phyloP scores from a whole-genome alignment of 1,140 invertebrate species.

The Orussus abietinus region DNA sequence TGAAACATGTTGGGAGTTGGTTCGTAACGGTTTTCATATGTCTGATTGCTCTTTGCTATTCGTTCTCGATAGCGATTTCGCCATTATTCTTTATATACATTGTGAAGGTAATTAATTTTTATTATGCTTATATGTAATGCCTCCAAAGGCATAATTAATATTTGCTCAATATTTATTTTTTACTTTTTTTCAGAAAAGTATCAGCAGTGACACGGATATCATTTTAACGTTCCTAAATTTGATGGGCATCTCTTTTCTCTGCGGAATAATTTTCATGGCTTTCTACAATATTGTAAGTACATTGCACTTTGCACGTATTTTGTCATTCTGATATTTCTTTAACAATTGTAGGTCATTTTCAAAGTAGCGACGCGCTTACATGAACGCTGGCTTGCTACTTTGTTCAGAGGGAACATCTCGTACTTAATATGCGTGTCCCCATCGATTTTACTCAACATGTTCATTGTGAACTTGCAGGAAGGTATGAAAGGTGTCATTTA shows the following conservation, averaged over 20 bases:
- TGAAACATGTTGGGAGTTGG: conserved; percentile 10
- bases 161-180: not conserved
- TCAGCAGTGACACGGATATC: conserved; percentile 14
- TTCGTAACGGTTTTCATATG: conserved; percentile 6
- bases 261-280: conserved; percentile 16
- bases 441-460: conserved; percentile 24
- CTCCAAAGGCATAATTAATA: too few relatives aligned
- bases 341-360: conserved; percentile 17
- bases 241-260: conserved; percentile 19
- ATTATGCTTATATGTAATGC: not conserved
- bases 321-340: conserved; percentile 4
- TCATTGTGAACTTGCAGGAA: conserved; percentile 24
- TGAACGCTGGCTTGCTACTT: conserved; percentile 21
- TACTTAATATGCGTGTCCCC: conserved; percentile 17
- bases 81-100: conserved; percentile 13
- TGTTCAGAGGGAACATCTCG: conserved; percentile 19
- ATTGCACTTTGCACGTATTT: not conserved
- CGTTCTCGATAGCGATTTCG: conserved; percentile 12
- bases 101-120: conserved; percentile 10
- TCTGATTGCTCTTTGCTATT: conserved; percentile 7
- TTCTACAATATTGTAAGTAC: conserved; percentile 21
- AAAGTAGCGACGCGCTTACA: conserved; percentile 19
- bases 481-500: conserved; percentile 12
- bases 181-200: conserved; percentile 16
- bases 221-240: conserved; percentile 18